Evolutionary conservation across 2,797 vertebrate species (phyloP).

Genomic region (Mormyrus proboscirostris): DNA sequence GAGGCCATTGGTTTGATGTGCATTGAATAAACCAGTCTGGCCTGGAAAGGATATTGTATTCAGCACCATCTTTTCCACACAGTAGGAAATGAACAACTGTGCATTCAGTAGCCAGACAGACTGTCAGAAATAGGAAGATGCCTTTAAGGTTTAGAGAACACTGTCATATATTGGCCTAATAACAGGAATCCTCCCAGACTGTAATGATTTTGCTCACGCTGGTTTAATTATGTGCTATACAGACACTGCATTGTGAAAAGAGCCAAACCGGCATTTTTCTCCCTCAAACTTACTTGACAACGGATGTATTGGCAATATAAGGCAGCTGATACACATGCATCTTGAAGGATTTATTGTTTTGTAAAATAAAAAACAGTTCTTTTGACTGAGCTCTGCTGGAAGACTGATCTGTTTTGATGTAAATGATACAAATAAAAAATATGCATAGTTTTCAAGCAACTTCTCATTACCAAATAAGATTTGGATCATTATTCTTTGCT

Average conservation of each 20-base stretch:
- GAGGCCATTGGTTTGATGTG: neutral
- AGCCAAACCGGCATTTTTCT: neutral
- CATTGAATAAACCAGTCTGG: neutral
- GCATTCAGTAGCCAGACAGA: neutral
- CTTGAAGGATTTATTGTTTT: slow-evolving; percentile 2
- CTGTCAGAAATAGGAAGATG: neutral
- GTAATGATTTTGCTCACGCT: neutral
- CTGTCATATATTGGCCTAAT: slow-evolving; percentile 2
- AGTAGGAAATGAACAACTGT: slow-evolving; percentile 9
- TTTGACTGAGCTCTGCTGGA: neutral
- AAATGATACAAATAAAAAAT: neutral
- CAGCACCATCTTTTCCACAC: slow-evolving; percentile 1
- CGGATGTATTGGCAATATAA: neutral
- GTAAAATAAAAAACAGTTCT: neutral
- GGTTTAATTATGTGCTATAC: neutral
- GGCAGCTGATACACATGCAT: neutral
- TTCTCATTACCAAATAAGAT: neutral
- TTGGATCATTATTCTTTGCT: neutral
- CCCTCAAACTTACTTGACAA: neutral
- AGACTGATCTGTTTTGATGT: neutral
- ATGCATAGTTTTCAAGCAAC: neutral
- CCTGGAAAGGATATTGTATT: slow-evolving; percentile 11
- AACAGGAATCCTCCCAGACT: neutral
- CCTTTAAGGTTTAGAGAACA: slow-evolving; percentile 1
- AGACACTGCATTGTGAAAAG: slow-evolving; percentile 8